Evolutionary conservation across 2,113 vertebrate genomes (phyloP).

Genomic region (Hemiscyllium ocellatum): DNA sequence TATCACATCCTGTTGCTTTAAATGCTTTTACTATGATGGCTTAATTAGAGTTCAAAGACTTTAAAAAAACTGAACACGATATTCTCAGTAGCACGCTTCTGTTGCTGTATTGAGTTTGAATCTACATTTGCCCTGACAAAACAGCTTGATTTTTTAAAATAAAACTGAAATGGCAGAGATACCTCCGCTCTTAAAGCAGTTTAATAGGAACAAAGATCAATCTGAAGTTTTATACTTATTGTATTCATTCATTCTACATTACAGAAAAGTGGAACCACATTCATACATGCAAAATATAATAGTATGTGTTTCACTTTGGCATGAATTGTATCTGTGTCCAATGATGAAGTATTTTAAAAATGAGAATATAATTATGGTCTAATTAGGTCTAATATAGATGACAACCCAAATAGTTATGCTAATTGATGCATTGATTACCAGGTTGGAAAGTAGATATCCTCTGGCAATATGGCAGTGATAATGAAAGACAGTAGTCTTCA

Average conservation of each 20-base stretch:
- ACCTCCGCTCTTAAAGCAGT: background rate
- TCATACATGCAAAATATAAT: background rate
- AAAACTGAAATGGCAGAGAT: background rate
- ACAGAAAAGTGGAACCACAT: background rate
- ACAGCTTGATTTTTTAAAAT: background rate
- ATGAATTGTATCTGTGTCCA: background rate
- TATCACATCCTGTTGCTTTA: slow-evolving; percentile 36
- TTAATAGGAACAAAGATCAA: background rate
- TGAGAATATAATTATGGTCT: slow-evolving; percentile 12
- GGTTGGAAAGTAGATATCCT: slow-evolving; percentile 42
- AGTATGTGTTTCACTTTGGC: background rate
- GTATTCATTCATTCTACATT: background rate
- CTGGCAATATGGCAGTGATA: slow-evolving; percentile 51
- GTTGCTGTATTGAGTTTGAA: background rate
- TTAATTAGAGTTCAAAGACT: slow-evolving; percentile 35
- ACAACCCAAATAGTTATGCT: slow-evolving; percentile 31
- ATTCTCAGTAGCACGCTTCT: background rate
- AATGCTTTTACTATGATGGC: slow-evolving; percentile 28
- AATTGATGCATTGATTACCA: slow-evolving; percentile 39
- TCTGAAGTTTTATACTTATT: slow-evolving; percentile 7
- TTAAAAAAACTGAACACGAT: slow-evolving; percentile 11
- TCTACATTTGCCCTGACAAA: too few species aligned
- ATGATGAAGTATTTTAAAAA: slow-evolving; percentile 27
- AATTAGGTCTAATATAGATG: slow-evolving; percentile 35
- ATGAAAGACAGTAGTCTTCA: slow-evolving; percentile 57